Evolutionary conservation across 2,888 invertebrate genomes (phyloP).

Genomic region (Spodoptera exigua): DNA sequence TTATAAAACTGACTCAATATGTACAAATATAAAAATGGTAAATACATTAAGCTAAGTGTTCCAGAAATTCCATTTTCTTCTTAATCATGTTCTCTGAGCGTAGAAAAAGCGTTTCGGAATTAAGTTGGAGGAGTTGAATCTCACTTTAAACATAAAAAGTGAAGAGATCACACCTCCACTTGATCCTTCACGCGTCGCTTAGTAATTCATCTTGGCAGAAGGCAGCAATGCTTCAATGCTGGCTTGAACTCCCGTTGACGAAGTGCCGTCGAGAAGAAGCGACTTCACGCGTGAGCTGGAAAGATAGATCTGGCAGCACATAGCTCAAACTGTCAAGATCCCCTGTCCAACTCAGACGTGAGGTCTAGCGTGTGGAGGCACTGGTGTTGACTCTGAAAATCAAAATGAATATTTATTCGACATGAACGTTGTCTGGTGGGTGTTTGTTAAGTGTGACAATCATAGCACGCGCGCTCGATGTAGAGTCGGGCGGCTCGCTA

Average conservation of each 20-base stretch:
- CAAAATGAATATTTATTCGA: slow-evolving; percentile 64
- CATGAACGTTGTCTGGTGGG: slow-evolving; percentile 61
- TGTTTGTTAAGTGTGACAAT: slow-evolving; percentile 79
- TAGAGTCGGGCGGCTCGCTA: slow-evolving; percentile 78
- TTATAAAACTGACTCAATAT: too few relatives aligned
- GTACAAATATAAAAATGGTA: not conserved
- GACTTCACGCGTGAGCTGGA: slow-evolving; percentile 88
- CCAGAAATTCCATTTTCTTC: not conserved
- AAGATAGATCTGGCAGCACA: slow-evolving; percentile 90
- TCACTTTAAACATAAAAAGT: slow-evolving; percentile 89
- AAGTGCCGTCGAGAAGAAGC: slow-evolving; percentile 44
- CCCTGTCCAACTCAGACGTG: slow-evolving; percentile 89
- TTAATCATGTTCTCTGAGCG: not conserved
- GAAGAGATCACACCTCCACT: slow-evolving; percentile 90
- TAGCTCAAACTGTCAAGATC: slow-evolving; percentile 87
- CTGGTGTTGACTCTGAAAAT: slow-evolving; percentile 68
- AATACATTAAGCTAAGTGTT: slow-evolving; percentile 5
- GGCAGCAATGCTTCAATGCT: too few relatives aligned
- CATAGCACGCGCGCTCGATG: slow-evolving; percentile 75
- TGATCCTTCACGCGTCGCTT: slow-evolving; percentile 80
- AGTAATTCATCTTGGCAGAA: too few relatives aligned
- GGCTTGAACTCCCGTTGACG: not conserved
- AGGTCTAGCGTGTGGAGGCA: slow-evolving; percentile 64
- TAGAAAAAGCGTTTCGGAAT: slow-evolving; percentile 78
- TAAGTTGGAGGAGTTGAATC: slow-evolving; percentile 90